These are phyloP conservation scores for Baccha elongata DNA, from an alignment of 2,888 invertebrate genomes.

Conservation along the genomic window DNA sequence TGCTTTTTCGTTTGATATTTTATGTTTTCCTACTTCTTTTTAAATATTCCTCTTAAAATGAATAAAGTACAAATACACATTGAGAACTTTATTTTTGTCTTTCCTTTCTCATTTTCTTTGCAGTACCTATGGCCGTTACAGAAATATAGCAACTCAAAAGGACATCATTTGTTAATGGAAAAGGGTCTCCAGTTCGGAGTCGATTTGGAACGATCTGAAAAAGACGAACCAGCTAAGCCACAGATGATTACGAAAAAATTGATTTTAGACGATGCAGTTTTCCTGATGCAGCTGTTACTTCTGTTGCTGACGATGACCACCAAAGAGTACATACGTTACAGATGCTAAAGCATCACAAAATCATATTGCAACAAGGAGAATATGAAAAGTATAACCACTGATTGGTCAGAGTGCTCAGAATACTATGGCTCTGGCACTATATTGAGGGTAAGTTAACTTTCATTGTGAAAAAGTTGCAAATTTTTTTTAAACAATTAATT, in stretches of 20 bases:
- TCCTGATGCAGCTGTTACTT: conserved; percentile 37
- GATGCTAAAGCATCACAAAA: conserved; percentile 57
- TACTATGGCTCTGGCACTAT: conserved; percentile 89
- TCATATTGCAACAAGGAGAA: conserved; percentile 45
- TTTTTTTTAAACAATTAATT: no score
- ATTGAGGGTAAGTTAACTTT: conserved; percentile 78
- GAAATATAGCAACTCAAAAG: conserved; percentile 87
- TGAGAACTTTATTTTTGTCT: conserved; percentile 16
- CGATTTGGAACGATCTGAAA: conserved; percentile 80
- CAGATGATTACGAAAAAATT: conserved; percentile 75
- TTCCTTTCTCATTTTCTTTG: conserved; percentile 60
- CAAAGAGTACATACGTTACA: conserved; percentile 55
- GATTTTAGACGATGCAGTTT: conserved; percentile 57
- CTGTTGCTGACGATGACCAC: conserved; percentile 43
- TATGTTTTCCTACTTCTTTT: no score
- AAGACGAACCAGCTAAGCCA: conserved; percentile 78
- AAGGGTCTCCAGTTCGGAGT: conserved; percentile 82
- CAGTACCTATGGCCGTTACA: conserved; percentile 93
- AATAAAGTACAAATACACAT: background rate
- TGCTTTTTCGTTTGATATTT: conserved; percentile 38
- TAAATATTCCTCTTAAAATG: background rate
- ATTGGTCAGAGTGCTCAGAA: conserved; percentile 94
- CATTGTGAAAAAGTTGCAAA: background rate
- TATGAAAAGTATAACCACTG: conserved; percentile 84
- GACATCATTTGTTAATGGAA: conserved; percentile 86